Evolutionary conservation across 2,888 invertebrate genomes (phyloP), one percentile per base, ranked within the genome.

Genomic region (Leptopilina myrica): DNA sequence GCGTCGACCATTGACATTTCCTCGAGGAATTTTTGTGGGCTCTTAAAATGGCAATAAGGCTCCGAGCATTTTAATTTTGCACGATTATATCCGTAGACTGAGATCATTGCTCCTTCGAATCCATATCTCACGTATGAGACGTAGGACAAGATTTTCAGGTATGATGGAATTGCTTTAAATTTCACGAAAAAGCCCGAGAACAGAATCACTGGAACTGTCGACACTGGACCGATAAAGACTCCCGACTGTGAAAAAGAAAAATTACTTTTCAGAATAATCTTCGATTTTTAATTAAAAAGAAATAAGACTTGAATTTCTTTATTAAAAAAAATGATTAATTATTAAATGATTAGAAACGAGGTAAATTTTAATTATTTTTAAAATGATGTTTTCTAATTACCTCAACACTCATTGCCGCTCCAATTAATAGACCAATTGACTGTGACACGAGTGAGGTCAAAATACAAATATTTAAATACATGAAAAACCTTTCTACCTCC

Each of bases 181-280:
- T 97, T 97, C 73, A 98, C 97, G 92, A 98, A 98, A 93, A 98
- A 98, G 8, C 98, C 98, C 53, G 97, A 97, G 93, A 98, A 98
- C 49, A 98, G 93, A 69, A 98, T 95, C 78, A 98, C 95, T 12
- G 98, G 98, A 85, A 98, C 98, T 77, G 96, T 96, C 81, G 97
- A 96, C 59, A 98, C 97, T 46, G 98, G 98, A 5, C 98, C 98
- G 82, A 96, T 92, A 87, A 94, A 94, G 75, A 94, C 94, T 5
- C 94, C 94, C 80, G 93, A 94, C 94, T 94, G 89, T 49, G 12
- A 43, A 26, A 80, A 79, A 77, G 78, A 40, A 80, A 12, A 33
- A 66, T 64, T 56, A 76, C 75, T 77, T 64, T 69, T 12, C 43
- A 49, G 2, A 49, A 8, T 53, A n/a, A n/a, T n/a, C n/a, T n/a